Percentiles rank a stretch among this genome's conserved stretches.
Conservation (phyloP, 2,888 invertebrate genomes). For the Cephus pygmeus region DNA sequence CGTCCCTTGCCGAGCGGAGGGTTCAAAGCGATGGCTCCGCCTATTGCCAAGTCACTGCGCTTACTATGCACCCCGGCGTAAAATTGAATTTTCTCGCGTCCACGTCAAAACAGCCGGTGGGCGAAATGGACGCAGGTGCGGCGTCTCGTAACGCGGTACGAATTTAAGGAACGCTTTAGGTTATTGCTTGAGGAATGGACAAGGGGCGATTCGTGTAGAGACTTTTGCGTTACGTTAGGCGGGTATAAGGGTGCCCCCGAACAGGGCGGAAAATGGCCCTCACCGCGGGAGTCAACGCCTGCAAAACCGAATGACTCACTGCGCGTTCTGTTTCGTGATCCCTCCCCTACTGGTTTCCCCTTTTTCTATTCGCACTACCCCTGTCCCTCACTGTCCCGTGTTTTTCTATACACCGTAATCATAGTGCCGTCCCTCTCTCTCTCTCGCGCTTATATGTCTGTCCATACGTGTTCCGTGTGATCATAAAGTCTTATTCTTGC, state of each 20-base stretch:
- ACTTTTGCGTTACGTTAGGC: neutral
- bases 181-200: conserved; percentile 28
- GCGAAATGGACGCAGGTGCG: conserved; percentile 40
- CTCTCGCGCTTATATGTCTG: neutral
- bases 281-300: conserved; percentile 29
- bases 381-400: neutral
- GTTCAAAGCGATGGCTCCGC: neutral
- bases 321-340: conserved; percentile 16
- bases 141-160: conserved; percentile 35
- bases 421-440: neutral
- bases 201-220: neutral
- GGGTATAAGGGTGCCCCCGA: neutral
- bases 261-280: conserved; percentile 17
- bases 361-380: neutral
- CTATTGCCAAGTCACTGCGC: neutral
- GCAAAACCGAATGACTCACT: conserved; percentile 36
- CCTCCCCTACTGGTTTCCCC: conserved; percentile 17
- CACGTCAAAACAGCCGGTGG: conserved; percentile 28
- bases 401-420: neutral
- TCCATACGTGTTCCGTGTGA: conserved; percentile 14
- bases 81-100: conserved; percentile 6
- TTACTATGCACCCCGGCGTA: conserved; percentile 6
- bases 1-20: neutral
- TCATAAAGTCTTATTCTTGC: conserved; percentile 50
- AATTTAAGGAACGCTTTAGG: conserved; percentile 41